Evolutionary conservation across 2,888 invertebrate species (phyloP).

Genomic region (Lithophane leautieri): DNA sequence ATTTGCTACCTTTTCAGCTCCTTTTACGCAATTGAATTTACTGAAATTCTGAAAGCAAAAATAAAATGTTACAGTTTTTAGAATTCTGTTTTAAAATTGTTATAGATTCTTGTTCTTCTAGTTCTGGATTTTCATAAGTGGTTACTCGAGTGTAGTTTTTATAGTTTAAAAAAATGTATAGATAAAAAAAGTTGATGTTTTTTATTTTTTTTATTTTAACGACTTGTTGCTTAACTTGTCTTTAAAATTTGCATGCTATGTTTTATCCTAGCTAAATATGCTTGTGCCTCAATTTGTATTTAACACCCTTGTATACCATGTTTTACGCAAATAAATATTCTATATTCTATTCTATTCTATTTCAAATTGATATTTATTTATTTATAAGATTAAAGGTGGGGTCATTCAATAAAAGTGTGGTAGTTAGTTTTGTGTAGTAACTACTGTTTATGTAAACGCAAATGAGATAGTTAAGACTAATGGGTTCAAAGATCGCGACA

Average conservation of each 20-base stretch:
- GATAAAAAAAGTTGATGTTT: too few species aligned
- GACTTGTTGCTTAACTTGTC: too few species aligned
- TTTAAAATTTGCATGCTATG: too few species aligned
- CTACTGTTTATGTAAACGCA: neutral
- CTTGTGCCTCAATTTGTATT: too few species aligned
- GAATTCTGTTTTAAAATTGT: neutral
- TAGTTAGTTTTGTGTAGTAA: neutral
- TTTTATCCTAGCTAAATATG: too few species aligned
- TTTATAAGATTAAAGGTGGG: neutral
- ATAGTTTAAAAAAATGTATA: too few species aligned
- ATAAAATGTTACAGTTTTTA: neutral
- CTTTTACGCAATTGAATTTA: neutral
- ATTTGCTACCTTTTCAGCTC: neutral
- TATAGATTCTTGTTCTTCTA: neutral
- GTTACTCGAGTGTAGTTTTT: too few species aligned
- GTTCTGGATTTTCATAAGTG: too few species aligned
- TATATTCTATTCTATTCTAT: too few species aligned
- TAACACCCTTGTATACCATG: too few species aligned
- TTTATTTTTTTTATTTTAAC: too few species aligned
- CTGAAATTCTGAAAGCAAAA: slow-evolving; percentile 2
- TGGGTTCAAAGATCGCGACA: neutral
- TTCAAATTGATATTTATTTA: neutral
- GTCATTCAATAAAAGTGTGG: neutral
- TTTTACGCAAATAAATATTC: too few species aligned
- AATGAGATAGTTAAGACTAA: slow-evolving; percentile 10